Evolutionary conservation across 2,888 invertebrate genomes (phyloP).

Genomic region (Patella ulyssiponensis): DNA sequence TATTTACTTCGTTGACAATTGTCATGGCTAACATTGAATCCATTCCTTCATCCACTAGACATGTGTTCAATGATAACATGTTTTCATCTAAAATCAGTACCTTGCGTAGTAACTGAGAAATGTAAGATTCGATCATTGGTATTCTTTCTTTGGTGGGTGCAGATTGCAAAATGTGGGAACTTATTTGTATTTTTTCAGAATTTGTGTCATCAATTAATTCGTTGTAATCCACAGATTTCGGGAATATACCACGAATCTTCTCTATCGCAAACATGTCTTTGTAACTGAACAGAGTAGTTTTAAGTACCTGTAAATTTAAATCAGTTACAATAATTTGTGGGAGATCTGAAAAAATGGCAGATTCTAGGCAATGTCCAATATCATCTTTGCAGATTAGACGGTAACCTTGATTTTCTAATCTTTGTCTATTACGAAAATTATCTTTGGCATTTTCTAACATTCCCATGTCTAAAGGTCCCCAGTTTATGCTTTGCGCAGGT

Average conservation of each 20-base stretch:
- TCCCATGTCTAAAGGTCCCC: slow-evolving; percentile 52
- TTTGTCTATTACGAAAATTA: not conserved
- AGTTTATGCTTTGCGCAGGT: slow-evolving; percentile 54
- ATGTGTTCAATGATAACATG: slow-evolving; percentile 29
- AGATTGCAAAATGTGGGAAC: not conserved
- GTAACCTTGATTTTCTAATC: not conserved
- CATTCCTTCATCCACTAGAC: slow-evolving; percentile 41
- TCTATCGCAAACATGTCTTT: not conserved
- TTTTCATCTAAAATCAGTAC: slow-evolving; percentile 38
- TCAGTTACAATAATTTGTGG: not conserved
- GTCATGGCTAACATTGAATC: slow-evolving; percentile 55
- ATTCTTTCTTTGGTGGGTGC: slow-evolving; percentile 17
- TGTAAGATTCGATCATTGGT: slow-evolving; percentile 33
- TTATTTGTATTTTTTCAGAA: not conserved
- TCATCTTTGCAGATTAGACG: not conserved
- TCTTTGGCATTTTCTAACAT: slow-evolving; percentile 31
- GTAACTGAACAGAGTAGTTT: not conserved
- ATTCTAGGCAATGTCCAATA: not conserved
- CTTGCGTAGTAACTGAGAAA: slow-evolving; percentile 32
- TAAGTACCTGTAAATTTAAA: not conserved
- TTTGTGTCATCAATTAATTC: not conserved
- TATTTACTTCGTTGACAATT: slow-evolving; percentile 35
- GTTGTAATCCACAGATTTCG: not conserved
- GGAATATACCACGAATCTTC: not conserved
- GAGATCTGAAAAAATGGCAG: not conserved